Evolutionary conservation across 2,113 vertebrate species (phyloP), one percentile per base, ranked within the genome.

Genomic region (Nerophis lumbriciformis): DNA sequence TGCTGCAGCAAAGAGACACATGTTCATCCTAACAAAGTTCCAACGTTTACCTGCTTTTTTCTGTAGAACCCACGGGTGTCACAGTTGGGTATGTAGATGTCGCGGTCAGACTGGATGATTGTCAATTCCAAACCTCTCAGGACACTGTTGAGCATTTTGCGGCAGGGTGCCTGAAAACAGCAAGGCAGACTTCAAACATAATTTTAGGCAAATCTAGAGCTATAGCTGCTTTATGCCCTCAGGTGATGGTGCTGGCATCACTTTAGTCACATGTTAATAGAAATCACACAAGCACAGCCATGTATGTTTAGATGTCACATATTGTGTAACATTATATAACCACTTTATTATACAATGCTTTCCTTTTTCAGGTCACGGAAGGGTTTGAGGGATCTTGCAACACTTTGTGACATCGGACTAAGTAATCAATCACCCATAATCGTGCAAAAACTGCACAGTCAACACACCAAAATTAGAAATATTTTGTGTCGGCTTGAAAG

Each of bases 11-110:
- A 14, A 62, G 15, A 61, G 38, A 61, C 42, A 28, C 9, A 45
- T 42, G 49, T 35, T 2, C 50, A 9, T 38, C 14, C 15, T 47
- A 45, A 11, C 37, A 72, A 76, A 72, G 62, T 75, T 72, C n/a
- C 57, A 42, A 48, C n/a, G 4, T 39, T 1, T 11, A 93, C 92
- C 91, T 93, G 92, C 76, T 92, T 93, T 87, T 90, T 90, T 77
- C 92, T 90, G 85, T 92, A 93, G 86, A 91, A 93, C 6, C 92
- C 92, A 0, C 81, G 90, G 6, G 90, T 91, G 87, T 93, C 91
- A 74, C 92, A 93, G 88, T 93, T 93, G 49, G 92, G 92, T 73
- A 93, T 92, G 68, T 92, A 93, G 79, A 93, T 92, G 79, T 92
- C 91, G 4, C 88, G 88, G 63, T 91, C 90, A 0, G 89, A 90